Conservation (phyloP, 2,113 vertebrate species). For the Anseranas semipalmata region DNA sequence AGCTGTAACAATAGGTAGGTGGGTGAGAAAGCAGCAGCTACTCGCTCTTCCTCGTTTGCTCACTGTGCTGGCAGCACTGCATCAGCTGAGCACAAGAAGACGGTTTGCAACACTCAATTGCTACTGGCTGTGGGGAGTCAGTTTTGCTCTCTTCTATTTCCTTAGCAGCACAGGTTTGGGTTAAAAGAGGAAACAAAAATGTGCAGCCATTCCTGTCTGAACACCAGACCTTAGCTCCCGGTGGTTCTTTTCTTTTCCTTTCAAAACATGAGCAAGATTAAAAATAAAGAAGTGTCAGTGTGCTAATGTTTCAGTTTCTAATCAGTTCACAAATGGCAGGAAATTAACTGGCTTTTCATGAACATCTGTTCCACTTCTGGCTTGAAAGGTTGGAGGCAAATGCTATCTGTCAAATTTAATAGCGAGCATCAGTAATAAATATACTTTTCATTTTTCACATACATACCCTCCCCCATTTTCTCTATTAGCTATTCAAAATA, state of each 20-base stretch:
- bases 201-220: background rate
- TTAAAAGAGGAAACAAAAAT: slow-evolving; percentile 68
- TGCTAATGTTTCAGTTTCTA: slow-evolving; percentile 63
- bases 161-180: background rate
- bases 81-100: background rate
- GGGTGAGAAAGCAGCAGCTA: background rate
- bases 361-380: slow-evolving; percentile 73
- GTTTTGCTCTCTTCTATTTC: slow-evolving; percentile 17
- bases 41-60: background rate
- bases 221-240: slow-evolving; percentile 26
- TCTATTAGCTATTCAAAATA: background rate
- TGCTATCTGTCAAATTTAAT: slow-evolving; percentile 64
- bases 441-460: slow-evolving; percentile 7
- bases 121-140: background rate
- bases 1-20: background rate
- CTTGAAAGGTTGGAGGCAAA: slow-evolving; percentile 69
- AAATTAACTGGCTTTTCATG: slow-evolving; percentile 71
- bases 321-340: slow-evolving; percentile 71
- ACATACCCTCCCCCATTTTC: background rate
- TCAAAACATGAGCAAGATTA: slow-evolving; percentile 10
- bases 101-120: background rate
- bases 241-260: slow-evolving; percentile 37
- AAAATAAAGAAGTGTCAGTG: slow-evolving; percentile 50
- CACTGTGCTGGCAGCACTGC: background rate
- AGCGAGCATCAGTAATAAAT: slow-evolving; percentile 45